Evolutionary conservation across 1,140 invertebrate species (phyloP).

Genomic region (Phenacoccus solenopsis): DNA sequence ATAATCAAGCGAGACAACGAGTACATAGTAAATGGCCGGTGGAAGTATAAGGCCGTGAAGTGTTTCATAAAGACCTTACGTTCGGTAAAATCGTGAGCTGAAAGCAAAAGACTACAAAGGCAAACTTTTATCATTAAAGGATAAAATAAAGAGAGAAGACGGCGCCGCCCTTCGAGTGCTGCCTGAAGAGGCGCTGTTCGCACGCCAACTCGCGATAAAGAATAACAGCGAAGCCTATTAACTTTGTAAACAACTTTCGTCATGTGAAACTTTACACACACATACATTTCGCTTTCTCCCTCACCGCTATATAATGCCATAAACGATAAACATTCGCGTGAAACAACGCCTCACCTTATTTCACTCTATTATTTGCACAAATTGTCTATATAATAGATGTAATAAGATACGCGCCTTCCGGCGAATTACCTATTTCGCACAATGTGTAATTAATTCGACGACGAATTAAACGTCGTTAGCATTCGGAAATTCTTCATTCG

Average conservation of each 20-base stretch:
- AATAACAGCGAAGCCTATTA: neutral
- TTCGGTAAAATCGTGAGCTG: constrained; percentile 10
- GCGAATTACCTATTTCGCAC: neutral
- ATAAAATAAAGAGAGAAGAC: neutral
- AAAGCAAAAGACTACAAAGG: constrained; percentile 5
- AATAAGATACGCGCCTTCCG: neutral
- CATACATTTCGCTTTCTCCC: neutral
- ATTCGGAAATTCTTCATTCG: neutral
- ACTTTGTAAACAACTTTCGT: constrained; percentile 2
- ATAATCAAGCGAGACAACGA: constrained; percentile 13
- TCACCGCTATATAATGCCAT: neutral
- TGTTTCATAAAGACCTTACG: constrained; percentile 11
- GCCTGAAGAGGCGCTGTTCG: constrained; percentile 8
- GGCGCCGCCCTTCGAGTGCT: neutral
- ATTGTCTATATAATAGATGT: neutral
- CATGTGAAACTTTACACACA: constrained; percentile 1
- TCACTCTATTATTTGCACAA: neutral
- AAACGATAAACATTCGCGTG: constrained; percentile 1
- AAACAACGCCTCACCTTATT: neutral
- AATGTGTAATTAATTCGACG: neutral
- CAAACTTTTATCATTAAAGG: constrained; percentile 17
- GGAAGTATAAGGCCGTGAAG: constrained; percentile 14
- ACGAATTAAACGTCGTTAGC: neutral
- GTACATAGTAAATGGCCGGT: constrained; percentile 14
- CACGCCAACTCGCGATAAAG: constrained; percentile 10